Evolutionary conservation across 2,888 invertebrate genomes (phyloP).

Genomic region (Spilosoma lubricipeda): DNA sequence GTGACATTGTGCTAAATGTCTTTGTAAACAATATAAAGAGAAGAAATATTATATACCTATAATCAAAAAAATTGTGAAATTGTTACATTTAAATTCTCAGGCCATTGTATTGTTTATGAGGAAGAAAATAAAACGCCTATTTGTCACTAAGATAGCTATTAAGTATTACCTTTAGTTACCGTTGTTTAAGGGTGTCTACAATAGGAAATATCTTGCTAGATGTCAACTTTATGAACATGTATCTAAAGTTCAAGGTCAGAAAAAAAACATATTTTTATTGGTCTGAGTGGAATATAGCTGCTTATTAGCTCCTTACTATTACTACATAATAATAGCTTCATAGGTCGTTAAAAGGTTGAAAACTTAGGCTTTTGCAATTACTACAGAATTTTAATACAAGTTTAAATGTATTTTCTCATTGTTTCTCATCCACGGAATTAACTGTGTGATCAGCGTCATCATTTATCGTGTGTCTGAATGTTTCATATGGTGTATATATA

Average conservation of each 20-base stretch:
- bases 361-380: no score
- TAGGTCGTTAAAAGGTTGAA: no score
- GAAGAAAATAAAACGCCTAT: neutral
- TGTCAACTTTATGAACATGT: neutral
- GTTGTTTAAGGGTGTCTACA: neutral
- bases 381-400: no score
- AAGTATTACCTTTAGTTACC: neutral
- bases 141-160: neutral
- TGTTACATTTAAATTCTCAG: neutral
- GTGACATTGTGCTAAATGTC: conserved; percentile 10
- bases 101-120: neutral
- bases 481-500: no score
- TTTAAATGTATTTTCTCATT: no score
- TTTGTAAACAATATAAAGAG: conserved; percentile 3
- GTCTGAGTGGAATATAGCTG: neutral
- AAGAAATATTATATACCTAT: neutral
- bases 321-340: no score
- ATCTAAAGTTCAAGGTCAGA: neutral
- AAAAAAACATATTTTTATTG: neutral
- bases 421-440: no score
- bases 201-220: neutral
- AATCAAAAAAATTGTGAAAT: neutral
- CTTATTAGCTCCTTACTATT: no score
- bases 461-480: no score
- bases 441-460: no score